Evolutionary conservation across 2,113 vertebrate genomes (phyloP).

Genomic region (Ictidomys tridecemlineatus): DNA sequence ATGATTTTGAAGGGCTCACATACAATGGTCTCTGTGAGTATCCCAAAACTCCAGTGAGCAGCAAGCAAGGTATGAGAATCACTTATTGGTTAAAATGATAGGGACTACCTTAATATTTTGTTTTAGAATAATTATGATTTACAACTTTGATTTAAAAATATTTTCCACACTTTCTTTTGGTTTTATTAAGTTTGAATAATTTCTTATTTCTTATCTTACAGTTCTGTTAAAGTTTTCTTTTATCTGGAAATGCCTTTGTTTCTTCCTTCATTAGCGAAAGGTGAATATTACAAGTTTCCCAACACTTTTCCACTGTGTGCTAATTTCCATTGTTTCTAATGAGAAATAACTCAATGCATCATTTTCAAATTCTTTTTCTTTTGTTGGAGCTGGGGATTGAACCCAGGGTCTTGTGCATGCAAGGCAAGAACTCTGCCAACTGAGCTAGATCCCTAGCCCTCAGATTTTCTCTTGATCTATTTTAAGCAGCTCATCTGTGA

Average conservation of each 20-base stretch:
- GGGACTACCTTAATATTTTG: background rate
- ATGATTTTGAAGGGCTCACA: constrained; percentile 6
- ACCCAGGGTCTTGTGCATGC: too few species aligned
- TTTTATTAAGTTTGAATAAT: background rate
- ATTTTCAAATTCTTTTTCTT: background rate
- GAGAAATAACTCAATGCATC: background rate
- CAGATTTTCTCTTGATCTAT: background rate
- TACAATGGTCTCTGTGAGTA: background rate
- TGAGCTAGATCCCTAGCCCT: too few species aligned
- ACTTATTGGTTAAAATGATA: background rate
- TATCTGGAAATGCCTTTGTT: background rate
- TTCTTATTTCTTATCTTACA: background rate
- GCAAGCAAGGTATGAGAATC: background rate
- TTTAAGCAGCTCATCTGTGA: background rate
- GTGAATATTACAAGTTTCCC: background rate
- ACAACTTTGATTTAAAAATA: background rate
- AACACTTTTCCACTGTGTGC: background rate
- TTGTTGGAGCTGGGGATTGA: too few species aligned
- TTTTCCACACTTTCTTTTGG: background rate
- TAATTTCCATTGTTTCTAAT: background rate
- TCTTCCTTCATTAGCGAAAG: background rate
- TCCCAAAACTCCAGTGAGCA: background rate
- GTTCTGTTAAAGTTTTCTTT: background rate
- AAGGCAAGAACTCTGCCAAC: too few species aligned
- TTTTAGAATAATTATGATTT: background rate